Evolutionary conservation across 2,797 vertebrate species (phyloP).

Genomic region (Gallinago stenura): DNA sequence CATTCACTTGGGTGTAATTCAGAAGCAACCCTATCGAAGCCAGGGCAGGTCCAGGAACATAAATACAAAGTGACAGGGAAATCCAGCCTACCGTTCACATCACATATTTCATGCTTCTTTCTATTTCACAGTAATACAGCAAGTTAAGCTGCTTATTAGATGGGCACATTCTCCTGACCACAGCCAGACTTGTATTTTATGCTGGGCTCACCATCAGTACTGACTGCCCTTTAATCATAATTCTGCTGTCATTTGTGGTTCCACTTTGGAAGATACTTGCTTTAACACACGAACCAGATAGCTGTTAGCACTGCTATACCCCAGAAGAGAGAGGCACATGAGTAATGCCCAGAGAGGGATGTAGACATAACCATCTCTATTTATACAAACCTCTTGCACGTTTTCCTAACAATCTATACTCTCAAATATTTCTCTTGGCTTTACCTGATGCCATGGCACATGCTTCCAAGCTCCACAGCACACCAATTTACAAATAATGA

Average conservation of each 20-base stretch:
- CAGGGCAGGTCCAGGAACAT: neutral
- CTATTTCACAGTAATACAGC: slow-evolving; percentile 22
- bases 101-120: slow-evolving; percentile 50
- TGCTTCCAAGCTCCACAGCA: neutral
- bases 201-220: neutral
- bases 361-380: neutral
- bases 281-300: neutral
- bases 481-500: neutral
- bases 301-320: neutral
- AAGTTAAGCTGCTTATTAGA: slow-evolving; percentile 55
- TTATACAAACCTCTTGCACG: neutral
- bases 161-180: slow-evolving; percentile 9
- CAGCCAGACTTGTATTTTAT: slow-evolving; percentile 14
- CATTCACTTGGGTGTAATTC: neutral
- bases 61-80: neutral
- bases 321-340: neutral
- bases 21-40: neutral
- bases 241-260: slow-evolving; percentile 47
- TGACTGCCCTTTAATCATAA: slow-evolving; percentile 21
- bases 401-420: neutral
- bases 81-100: slow-evolving; percentile 20
- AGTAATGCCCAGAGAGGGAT: neutral
- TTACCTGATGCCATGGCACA: neutral
- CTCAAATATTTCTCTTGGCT: neutral
- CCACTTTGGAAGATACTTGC: neutral